phyloP scores from a whole-genome alignment of 2,113 vertebrate species.

The Todiramphus saurophagus region DNA sequence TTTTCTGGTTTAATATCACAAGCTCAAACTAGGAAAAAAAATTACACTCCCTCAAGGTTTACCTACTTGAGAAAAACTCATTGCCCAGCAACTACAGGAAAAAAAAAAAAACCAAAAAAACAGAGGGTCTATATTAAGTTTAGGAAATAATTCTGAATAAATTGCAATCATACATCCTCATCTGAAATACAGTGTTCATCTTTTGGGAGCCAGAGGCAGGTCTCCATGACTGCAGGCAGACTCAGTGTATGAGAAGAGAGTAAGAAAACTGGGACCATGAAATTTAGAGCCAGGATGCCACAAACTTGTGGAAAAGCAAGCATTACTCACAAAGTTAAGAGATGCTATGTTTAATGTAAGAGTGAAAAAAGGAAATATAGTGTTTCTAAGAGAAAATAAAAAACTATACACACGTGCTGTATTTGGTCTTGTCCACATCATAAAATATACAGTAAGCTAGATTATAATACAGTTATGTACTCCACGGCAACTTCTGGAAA shows the following conservation, averaged over 20 bases:
- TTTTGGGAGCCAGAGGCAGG: neutral
- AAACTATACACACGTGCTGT: neutral
- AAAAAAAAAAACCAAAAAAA: neutral
- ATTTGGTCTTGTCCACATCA: neutral
- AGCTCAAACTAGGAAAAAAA: neutral
- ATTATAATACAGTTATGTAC: neutral
- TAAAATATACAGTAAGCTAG: neutral
- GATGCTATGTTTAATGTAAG: neutral
- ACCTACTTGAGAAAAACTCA: neutral
- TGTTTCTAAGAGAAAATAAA: neutral
- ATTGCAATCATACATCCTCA: neutral
- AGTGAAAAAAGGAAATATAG: neutral
- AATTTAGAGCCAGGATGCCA: neutral
- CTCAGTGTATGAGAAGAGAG: neutral
- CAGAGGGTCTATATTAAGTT: neutral
- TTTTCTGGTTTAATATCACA: neutral
- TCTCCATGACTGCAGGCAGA: neutral
- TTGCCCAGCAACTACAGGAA: neutral
- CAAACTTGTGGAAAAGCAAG: neutral
- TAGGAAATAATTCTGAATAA: neutral
- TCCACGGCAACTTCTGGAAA: neutral
- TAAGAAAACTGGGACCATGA: neutral
- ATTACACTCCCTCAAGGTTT: neutral
- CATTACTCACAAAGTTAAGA: neutral
- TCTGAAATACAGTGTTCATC: neutral